phyloP scores from a whole-genome alignment of 2,888 invertebrate species.

The Eristalinus sepulchralis region DNA sequence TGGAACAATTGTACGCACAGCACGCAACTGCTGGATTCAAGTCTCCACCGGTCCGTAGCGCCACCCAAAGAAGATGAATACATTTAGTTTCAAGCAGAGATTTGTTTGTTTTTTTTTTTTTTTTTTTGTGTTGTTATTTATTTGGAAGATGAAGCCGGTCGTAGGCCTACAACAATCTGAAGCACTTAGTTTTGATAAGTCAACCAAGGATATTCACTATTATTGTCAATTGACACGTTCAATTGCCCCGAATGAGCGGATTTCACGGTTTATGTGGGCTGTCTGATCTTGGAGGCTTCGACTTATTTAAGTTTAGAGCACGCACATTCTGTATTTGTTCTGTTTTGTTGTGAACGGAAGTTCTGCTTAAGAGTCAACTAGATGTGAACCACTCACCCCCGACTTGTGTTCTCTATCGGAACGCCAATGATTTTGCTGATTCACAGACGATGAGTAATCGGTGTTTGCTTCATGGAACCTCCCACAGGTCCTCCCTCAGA shows the following conservation, averaged over 20 bases:
- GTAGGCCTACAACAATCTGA: constrained; percentile 14
- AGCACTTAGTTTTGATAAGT: constrained; percentile 1
- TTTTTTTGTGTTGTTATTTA: not conserved
- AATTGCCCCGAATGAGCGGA: constrained; percentile 11
- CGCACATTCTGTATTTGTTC: not conserved
- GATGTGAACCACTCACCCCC: not conserved
- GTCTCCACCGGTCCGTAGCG: no score
- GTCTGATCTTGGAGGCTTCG: not conserved
- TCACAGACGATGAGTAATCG: not conserved
- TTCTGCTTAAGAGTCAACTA: not conserved
- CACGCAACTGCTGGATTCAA: no score
- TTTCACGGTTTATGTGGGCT: not conserved
- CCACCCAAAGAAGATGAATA: not conserved
- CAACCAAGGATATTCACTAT: constrained; percentile 46
- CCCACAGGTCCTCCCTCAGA: not conserved
- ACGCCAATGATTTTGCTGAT: not conserved
- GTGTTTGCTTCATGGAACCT: not conserved
- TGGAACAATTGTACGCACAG: no score
- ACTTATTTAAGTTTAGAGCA: not conserved
- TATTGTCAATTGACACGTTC: constrained; percentile 41
- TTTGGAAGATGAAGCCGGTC: not conserved
- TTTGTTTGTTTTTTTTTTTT: not conserved
- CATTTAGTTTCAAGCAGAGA: no score
- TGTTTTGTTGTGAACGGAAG: not conserved
- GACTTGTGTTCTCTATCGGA: not conserved